Base-by-base conservation (phyloP, 2,888 invertebrate species). In the Trilocha varians region DNA sequence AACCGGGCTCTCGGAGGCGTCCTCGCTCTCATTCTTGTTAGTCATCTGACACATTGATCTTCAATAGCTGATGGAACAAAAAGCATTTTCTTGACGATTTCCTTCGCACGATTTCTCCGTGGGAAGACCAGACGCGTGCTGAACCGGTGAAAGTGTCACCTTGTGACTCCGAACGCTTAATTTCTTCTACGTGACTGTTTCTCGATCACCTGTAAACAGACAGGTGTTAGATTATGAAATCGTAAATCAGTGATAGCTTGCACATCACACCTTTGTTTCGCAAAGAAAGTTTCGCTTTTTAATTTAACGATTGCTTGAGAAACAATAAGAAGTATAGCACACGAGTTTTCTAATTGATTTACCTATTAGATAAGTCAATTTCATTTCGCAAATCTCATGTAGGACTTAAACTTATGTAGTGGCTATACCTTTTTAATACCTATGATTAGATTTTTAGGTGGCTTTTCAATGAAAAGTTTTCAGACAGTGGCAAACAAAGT, bases 31-130 rank as follows among this genome's bases (percentile, higher is more conserved):
- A 77, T 79, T 46, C 55, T 59, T 52, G 62, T 62, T 50, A 57
- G 49, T 84, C 78, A 80, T 67, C 79, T 82, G 70, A 62, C 59
- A 59, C 74, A 70, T 68, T 60, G 62, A 56, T 61, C 59, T 53
- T 63, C 63, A 57, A 61, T 57, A 50, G 59, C 62, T 59, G 59
- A 61, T 46, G 46, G 50, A 51, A 68, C 63, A 66, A 65, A 63
- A 67, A 66, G 53, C 82, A 82, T 82, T 79, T 78, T 80, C 72
- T 68, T 62, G 51, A 49, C 44, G 58, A 50, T 59, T 66, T 63
- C 62, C 76, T 72, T 75, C 76, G 63, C 80, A 77, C 79, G 77
- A 71, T 79, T 80, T 79, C 77, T 59, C 78, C 73, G 72, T 69
- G 67, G 59, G 70, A 72, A 62, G 60, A 50, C 52, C 56, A 43